Evolutionary conservation across 2,797 vertebrate genomes (phyloP), one percentile per base, ranked within the genome.

Genomic region (Falco naumanni): DNA sequence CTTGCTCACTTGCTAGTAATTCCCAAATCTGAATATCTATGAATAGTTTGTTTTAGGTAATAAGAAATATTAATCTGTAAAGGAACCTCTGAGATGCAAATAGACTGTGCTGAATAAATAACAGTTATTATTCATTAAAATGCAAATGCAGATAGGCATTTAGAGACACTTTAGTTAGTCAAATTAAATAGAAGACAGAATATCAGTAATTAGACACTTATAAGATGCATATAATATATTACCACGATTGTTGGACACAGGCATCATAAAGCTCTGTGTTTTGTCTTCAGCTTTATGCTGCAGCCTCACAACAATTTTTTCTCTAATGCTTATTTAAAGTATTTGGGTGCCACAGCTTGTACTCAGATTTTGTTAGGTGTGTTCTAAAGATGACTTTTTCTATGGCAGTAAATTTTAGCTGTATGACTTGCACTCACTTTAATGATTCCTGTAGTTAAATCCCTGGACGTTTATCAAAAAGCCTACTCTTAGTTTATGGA

Each of bases 51-150:
- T 16, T 96, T 93, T 92, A 92, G 88, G 80, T 89, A 90, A 96
- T 94, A 95, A 95, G 85, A 88, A 81, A 82, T 93, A 84, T 66
- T 93, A 88, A 80, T 91, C 66, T 47, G 51, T 89, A 88, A 91
- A 84, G 90, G 91, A 95, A 89, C 80, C 48, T 77, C 63, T 84
- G 80, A 94, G 48, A 34, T 76, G 43, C 66, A 87, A 93, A 80
- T 68, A 84, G n/a, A 71, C 79, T 17, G 24, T 82, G 60, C 51
- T 92, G 64, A 90, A 77, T 83, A 93, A 95, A 93, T 95, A 87
- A 53, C 26, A 90, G 74, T 95, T 96, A 91, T 87, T 95, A 91
- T 96, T 95, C 83, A 97, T 96, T 97, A 94, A 94, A 95, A 89
- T 94, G 90, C 83, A 91, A 90, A 96, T 93, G 11, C 6, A 9